Conservation (phyloP, 2,797 vertebrate genomes). For the Percopsis omiscomaycus region DNA sequence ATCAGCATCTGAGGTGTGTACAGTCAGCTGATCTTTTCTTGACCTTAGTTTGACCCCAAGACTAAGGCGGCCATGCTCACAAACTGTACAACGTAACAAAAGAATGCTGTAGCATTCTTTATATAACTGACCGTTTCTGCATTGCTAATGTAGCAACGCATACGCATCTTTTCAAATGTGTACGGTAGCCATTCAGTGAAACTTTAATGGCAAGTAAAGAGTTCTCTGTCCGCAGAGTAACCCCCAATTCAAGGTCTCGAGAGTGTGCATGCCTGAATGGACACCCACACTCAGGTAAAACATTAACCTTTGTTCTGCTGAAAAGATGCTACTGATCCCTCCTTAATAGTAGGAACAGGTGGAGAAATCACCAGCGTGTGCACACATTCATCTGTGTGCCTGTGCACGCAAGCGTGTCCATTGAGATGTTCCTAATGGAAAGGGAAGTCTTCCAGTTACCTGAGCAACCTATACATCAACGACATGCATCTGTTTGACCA, state of each 20-base stretch:
- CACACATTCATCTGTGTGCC: constrained; percentile 31
- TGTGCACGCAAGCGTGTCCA: constrained; percentile 12
- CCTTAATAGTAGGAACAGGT: constrained; percentile 68
- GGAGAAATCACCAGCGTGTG: constrained; percentile 14
- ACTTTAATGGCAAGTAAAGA: constrained; percentile 1
- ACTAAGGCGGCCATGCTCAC: background rate
- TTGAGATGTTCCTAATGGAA: constrained; percentile 62
- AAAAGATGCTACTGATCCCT: constrained; percentile 53
- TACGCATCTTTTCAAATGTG: background rate
- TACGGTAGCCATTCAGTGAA: background rate
- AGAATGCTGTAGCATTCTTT: too few species aligned
- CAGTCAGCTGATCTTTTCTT: constrained; percentile 1
- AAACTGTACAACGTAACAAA: too few species aligned
- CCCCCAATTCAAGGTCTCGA: constrained; percentile 10
- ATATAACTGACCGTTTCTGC: too few species aligned
- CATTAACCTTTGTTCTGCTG: constrained; percentile 79
- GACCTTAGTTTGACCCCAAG: background rate
- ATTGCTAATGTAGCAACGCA: background rate
- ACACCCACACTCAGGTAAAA: constrained; percentile 62
- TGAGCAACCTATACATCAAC: constrained; percentile 59
- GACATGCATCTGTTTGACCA: constrained; percentile 40
- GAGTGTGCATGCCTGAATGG: constrained; percentile 28
- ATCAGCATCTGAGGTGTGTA: constrained; percentile 16
- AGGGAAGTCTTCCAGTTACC: constrained; percentile 56
- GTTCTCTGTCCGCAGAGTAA: background rate